Conservation (phyloP, 2,113 vertebrate species). For the pig (Sus scrofa) region T2T-Sscrofa CM000820.6:98477001-98477500, state of each 20-base stretch:
- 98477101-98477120: neutral
- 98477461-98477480: neutral
- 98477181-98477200: no score
- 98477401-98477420: neutral
- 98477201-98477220: no score
- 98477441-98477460: neutral
- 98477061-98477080: neutral
- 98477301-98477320: no score
- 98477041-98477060: neutral
- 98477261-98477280: no score
- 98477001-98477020: neutral
- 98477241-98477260: no score
- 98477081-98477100: neutral
- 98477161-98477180: neutral
- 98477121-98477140: neutral
- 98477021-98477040: neutral
- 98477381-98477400: neutral
- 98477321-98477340: neutral
- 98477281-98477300: no score
- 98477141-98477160: neutral
- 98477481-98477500: neutral
- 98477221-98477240: no score
- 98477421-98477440: neutral
- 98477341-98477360: neutral
- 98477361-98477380: neutral